Conservation (phyloP, 2,888 invertebrate genomes). For the Himalopsyche japonica region DNA sequence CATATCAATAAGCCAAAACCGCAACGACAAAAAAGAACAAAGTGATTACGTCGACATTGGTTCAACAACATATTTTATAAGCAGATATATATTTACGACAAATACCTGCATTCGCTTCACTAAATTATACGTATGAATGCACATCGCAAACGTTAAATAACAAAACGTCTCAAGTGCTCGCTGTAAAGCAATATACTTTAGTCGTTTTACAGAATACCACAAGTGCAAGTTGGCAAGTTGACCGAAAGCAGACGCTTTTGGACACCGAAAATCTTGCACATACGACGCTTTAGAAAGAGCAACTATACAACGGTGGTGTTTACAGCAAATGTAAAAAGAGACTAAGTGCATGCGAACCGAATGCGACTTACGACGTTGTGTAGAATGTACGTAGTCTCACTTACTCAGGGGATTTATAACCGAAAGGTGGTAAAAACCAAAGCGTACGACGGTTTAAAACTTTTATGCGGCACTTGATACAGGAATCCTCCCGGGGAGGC, state of each 20-base stretch:
- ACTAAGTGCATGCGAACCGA: neutral
- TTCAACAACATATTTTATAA: conserved; percentile 26
- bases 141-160: neutral
- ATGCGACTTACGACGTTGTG: neutral
- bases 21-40: conserved; percentile 15
- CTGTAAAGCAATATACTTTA: neutral
- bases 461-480: neutral
- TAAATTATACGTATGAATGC: conserved; percentile 31
- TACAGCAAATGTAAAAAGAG: neutral
- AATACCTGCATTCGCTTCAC: conserved; percentile 27
- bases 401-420: neutral
- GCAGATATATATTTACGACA: conserved; percentile 24
- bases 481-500: neutral
- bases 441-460: neutral
- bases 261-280: neutral
- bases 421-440: neutral
- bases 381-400: neutral
- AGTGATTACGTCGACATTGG: conserved; percentile 8
- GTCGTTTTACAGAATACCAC: neutral
- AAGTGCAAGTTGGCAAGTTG: neutral
- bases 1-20: conserved; percentile 23
- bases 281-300: neutral
- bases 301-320: neutral
- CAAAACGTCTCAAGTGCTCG: neutral
- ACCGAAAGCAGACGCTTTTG: neutral